Base-by-base conservation (phyloP, 2,888 invertebrate genomes). In the Trimorus sp. region DNA sequence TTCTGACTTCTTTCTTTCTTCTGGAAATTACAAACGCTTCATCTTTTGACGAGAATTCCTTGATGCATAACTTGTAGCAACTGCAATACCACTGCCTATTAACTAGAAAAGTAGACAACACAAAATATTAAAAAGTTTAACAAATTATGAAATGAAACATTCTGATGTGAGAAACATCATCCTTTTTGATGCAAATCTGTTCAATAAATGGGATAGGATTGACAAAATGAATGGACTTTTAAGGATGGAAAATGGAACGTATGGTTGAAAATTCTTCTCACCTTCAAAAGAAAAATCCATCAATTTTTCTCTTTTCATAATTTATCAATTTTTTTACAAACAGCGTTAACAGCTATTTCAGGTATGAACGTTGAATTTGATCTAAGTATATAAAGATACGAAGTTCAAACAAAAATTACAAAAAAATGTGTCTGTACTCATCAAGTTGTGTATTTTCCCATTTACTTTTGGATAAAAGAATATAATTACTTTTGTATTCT, bases 291-390 rank as follows among this genome's bases (percentile, higher is more conserved):
- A 70, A 16, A 70, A 70, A 54, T 48, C n/a, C 15, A 58, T 70
- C 42, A 15, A 70, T 68, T 26, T 36, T 15, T 49, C 11, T 53
- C 49, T 11, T 51, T 68, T 69, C 76, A 48, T 78, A 74, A 71
- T 71, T 62, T 62, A 59, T 45, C 26, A 16, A 40, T 75, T 74
- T 71, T n/a, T 74, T 49, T 76, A 79, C 74, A 74, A 60, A 70
- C 73, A 79, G 73, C 60, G 58, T 58, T 63, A 60, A 68, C 69
- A 60, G 51, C 62, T 79, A 77, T 79, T 77, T 69, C 74, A 79
- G 53, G 14, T 60, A 49, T 69, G 38, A 26, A 53, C n/a, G 16
- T 8, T 59, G 9, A 53, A 1, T 60, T 62, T 74, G 16, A 53
- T 36, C 37, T 26, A 66, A 75, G 70, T 69, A 51, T 79, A 79